Base-by-base conservation (phyloP, 2,888 invertebrate genomes). In the Gari tellinella region DNA sequence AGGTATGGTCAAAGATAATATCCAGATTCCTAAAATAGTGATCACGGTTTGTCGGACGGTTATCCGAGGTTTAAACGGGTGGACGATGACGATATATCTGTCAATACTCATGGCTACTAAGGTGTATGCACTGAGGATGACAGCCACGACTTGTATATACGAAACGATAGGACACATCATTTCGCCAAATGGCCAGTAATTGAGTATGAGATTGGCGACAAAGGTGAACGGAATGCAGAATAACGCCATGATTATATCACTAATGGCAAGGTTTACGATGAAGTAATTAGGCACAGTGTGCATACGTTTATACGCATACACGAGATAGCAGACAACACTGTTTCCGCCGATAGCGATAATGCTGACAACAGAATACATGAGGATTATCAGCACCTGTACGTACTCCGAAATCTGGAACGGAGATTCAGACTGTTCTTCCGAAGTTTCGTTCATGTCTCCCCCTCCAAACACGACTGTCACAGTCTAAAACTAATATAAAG, bases 81-180 rank as follows among this genome's bases (percentile, higher is more conserved):
- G 95, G 94, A 97, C 95, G 66, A 97, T 97, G 51, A 96, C 96
- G 92, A 96, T 95, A 89, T 96, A 97, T 21, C 97, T 94, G 92
- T 97, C 97, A 66, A 96, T 94, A 81, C 96, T 96, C 91, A 97
- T 96, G 37, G 97, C 97, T 26, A 97, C 95, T 85, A 97, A 91
- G 0, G 97, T 97, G 90, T 97, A 97, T 1, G 97, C 96, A 89
- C 96, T 96, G 64, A 97, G 96, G 68, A 92, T 89, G 17, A 92
- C 92, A 0, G 90, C 85, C 41, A 90, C 87, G 5, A 88, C 93
- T 90, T 96, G 96, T 1, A 95, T 94, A 90, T 95, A 97, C 92
- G 95, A 95, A 81, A 97, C 96, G 43, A 95, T 93, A 77, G 95
- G 95, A 90, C 97, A 97, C 92, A 97, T 94, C 38, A 94, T 93